Percentiles rank a stretch among this genome's conserved stretches.
phyloP scores from a whole-genome alignment of 2,797 vertebrate species.

The Gallinago nigripennis region DNA sequence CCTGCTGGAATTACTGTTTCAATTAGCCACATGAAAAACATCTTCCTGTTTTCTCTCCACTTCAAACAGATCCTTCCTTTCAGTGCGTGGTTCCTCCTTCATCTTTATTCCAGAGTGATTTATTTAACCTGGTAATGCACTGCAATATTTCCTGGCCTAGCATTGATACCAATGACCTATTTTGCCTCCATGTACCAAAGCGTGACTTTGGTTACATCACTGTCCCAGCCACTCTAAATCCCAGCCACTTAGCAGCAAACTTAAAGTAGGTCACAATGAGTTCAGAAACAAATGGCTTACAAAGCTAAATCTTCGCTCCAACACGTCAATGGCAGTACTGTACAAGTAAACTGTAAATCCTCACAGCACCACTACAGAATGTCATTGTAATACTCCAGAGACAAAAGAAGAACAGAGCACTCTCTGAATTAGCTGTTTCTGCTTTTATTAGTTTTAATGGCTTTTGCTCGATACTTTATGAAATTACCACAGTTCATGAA shows the following conservation, averaged over 20 bases:
- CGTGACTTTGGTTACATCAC: constrained; percentile 26
- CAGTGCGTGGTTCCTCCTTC: not conserved
- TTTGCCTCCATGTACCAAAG: constrained; percentile 33
- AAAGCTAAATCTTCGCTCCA: not conserved
- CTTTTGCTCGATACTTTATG: not conserved
- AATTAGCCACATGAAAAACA: constrained; percentile 12
- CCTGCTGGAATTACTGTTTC: constrained; percentile 35
- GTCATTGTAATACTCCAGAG: not conserved
- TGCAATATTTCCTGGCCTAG: not conserved
- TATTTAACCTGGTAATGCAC: not conserved
- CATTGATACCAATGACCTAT: not conserved
- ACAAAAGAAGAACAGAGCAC: not conserved
- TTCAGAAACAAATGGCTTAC: constrained; percentile 37
- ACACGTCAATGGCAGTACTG: not conserved
- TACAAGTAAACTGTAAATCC: not conserved
- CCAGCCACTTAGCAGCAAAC: constrained; percentile 27
- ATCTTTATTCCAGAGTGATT: not conserved
- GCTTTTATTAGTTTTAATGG: not conserved
- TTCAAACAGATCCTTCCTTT: constrained; percentile 1
- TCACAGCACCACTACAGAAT: not conserved
- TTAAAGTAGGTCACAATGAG: constrained; percentile 41
- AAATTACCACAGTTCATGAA: not conserved
- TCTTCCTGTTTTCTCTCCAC: not conserved
- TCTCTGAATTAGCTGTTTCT: not conserved
- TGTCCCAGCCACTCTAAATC: constrained; percentile 45